Conservation (phyloP, 2,113 vertebrate genomes). For the Noctilio leporinus region DNA sequence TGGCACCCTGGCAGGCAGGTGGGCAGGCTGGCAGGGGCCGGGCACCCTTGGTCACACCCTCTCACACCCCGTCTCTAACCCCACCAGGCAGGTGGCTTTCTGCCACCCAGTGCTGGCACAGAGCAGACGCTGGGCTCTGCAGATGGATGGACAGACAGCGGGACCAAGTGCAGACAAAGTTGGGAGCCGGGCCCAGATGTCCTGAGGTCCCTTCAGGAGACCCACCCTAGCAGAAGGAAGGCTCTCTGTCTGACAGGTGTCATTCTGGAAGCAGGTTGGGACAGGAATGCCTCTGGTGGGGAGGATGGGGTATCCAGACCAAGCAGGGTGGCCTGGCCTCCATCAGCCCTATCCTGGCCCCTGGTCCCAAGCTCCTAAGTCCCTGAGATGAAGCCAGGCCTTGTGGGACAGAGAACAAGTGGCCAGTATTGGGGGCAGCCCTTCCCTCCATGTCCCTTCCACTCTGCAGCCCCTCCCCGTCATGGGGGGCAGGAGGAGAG, state of each 20-base stretch:
- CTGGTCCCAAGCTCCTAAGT: not conserved
- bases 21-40: not conserved
- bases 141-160: not conserved
- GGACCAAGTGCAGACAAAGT: not conserved
- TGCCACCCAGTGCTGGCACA: not conserved
- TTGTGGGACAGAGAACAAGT: not conserved
- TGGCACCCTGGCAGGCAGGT: not conserved
- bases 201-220: not conserved
- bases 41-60: not conserved
- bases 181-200: not conserved
- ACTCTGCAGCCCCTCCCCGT: not conserved
- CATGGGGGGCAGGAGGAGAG: not conserved
- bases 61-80: not conserved
- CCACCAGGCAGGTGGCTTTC: not conserved
- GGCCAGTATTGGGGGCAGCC: not conserved
- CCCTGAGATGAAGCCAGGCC: not conserved
- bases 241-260: not conserved
- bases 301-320: fast-evolving
- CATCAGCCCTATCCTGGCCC: not conserved
- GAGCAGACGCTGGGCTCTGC: not conserved
- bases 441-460: not conserved
- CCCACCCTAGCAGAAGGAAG: not conserved
- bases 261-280: not conserved
- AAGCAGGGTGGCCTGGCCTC: not conserved
- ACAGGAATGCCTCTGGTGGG: not conserved